A percentile compares a stretch with the other conserved stretches of the same genome.
Conservation (phyloP, 2,888 invertebrate genomes). For the Eupeodes latifasciatus region DNA sequence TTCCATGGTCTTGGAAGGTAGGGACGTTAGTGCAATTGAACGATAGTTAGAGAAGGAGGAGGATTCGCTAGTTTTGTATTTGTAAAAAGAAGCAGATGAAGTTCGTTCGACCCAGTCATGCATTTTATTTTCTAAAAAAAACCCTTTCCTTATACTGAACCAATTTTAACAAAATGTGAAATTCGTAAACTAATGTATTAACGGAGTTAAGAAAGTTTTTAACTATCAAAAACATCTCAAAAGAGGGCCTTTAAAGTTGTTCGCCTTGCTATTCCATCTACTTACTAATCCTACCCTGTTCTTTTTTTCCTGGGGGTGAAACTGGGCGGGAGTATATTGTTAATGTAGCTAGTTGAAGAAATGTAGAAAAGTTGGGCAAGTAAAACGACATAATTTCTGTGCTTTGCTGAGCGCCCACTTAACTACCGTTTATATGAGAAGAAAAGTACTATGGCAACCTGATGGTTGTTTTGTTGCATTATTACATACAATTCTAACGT, state of each 20-base stretch:
- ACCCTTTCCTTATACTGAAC: too few species aligned
- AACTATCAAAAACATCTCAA: neutral
- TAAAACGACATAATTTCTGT: conserved; percentile 39
- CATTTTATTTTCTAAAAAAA: too few species aligned
- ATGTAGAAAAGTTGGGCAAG: conserved; percentile 33
- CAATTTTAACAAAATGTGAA: too few species aligned
- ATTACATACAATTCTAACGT: neutral
- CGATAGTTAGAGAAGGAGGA: too few species aligned
- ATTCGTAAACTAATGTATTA: too few species aligned
- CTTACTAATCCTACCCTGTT: neutral
- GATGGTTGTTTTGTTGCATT: conserved; percentile 20
- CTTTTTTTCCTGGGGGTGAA: neutral
- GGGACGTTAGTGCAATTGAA: too few species aligned
- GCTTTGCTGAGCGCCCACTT: conserved; percentile 54
- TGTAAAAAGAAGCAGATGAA: too few species aligned
- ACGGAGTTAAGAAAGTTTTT: too few species aligned
- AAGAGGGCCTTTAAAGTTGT: neutral
- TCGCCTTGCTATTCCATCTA: neutral
- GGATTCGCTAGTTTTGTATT: too few species aligned
- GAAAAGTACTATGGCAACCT: conserved; percentile 51
- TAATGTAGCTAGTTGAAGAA: conserved; percentile 21
- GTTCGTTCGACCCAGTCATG: too few species aligned
- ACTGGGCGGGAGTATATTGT: neutral
- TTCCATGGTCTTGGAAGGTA: too few species aligned
- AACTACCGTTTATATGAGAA: conserved; percentile 68